Conservation (phyloP, 2,797 vertebrate genomes). For the Otolemur crassicaudatus region DNA sequence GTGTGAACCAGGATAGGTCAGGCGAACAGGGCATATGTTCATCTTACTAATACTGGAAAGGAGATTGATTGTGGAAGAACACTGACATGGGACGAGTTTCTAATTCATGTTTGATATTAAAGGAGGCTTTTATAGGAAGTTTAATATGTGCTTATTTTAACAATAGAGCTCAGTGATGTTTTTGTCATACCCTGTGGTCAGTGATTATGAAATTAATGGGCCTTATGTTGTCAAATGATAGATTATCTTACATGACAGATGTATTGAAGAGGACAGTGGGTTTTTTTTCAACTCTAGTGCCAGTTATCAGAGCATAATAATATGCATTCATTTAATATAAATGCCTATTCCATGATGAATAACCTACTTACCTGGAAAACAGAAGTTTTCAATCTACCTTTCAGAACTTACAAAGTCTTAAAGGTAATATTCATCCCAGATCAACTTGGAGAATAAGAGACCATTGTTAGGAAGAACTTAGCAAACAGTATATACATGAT, state of each 20-base stretch:
- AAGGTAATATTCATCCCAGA: not conserved
- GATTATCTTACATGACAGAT: not conserved
- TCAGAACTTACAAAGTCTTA: not conserved
- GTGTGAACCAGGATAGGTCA: conserved; percentile 45
- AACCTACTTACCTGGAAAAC: not conserved
- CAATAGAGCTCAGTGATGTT: not conserved
- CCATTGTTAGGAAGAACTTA: not conserved
- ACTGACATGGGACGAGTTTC: not conserved
- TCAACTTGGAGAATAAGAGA: not conserved
- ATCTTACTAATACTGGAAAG: conserved; percentile 13
- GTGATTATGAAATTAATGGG: conserved; percentile 16
- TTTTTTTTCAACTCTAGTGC: not conserved
- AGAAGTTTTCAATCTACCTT: not conserved
- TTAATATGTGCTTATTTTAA: conserved; percentile 44
- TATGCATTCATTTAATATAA: not conserved
- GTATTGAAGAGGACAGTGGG: not conserved
- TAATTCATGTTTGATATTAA: conserved; percentile 20
- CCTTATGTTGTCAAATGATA: not conserved
- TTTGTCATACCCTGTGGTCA: conserved; percentile 3
- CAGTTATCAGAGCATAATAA: not conserved
- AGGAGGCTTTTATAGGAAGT: not conserved
- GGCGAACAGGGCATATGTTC: not conserved
- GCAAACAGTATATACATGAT: not conserved
- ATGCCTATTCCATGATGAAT: not conserved
- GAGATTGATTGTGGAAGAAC: conserved; percentile 30